A percentile compares a stretch with the other conserved stretches of the same genome.
These are phyloP conservation scores for Notothenia coriiceps DNA, from an alignment of 2,113 vertebrate species.

Conservation along the genomic window DNA sequence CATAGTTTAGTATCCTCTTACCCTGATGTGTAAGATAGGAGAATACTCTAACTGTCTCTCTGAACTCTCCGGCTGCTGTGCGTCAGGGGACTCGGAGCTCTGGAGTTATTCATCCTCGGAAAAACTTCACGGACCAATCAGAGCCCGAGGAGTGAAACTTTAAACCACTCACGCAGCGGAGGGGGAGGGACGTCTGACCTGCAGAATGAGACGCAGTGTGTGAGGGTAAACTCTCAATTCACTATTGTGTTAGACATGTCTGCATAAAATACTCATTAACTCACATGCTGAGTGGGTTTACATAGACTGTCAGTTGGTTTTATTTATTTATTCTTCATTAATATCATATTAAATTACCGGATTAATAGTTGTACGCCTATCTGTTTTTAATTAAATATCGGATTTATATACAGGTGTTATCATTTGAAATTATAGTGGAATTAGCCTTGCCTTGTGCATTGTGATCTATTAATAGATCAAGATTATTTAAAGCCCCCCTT, in stretches of 20 bases:
- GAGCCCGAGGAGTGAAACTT: constrained; percentile 76
- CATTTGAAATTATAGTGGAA: too few relatives aligned
- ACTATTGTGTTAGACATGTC: constrained; percentile 55
- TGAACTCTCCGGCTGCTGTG: constrained; percentile 27
- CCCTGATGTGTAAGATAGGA: constrained; percentile 38
- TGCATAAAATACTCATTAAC: constrained; percentile 34
- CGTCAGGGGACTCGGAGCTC: constrained; percentile 23
- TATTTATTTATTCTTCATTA: too few relatives aligned
- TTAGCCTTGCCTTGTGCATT: background rate
- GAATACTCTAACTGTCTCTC: background rate
- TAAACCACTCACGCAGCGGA: constrained; percentile 78
- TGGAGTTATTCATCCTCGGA: constrained; percentile 64
- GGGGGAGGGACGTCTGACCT: constrained; percentile 51
- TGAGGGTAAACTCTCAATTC: constrained; percentile 30
- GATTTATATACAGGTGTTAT: too few relatives aligned
- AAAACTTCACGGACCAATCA: constrained; percentile 79
- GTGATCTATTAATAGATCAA: too few relatives aligned
- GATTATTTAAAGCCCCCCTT: background rate
- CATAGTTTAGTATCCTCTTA: constrained; percentile 60
- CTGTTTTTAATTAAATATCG: background rate
- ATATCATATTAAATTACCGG: background rate
- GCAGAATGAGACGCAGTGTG: constrained; percentile 47
- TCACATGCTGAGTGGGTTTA: background rate
- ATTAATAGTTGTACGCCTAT: background rate
- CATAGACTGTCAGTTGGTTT: background rate